Evolutionary conservation across 2,888 invertebrate genomes (phyloP).

Genomic region (Noctua comes): DNA sequence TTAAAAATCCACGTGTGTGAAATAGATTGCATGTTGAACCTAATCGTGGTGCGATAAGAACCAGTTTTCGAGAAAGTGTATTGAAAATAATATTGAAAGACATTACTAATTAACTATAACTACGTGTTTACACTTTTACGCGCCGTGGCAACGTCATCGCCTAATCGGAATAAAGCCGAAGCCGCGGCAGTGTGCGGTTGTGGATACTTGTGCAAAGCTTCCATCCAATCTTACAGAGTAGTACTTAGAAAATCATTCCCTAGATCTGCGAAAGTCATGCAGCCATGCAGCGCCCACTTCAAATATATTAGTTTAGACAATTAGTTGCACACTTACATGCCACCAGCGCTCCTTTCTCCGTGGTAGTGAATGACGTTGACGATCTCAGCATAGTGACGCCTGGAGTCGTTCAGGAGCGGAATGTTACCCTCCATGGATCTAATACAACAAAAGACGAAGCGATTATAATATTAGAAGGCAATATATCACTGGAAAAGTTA

Average conservation of each 20-base stretch:
- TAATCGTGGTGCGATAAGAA: no score
- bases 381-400: constrained; percentile 21
- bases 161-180: no score
- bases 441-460: not conserved
- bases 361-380: not conserved
- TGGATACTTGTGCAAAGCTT: not conserved
- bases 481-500: not conserved
- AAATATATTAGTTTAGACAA: not conserved
- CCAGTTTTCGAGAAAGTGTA: no score
- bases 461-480: no score
- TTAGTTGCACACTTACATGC: not conserved
- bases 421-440: constrained; percentile 24
- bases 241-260: not conserved
- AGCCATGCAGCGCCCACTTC: not conserved
- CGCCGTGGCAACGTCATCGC: not conserved
- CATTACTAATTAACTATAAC: not conserved
- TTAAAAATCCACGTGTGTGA: no score
- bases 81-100: constrained; percentile 1
- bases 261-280: not conserved
- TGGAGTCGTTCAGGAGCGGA: constrained; percentile 20
- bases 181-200: not conserved
- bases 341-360: fast-evolving
- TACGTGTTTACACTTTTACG: not conserved
- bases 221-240: not conserved
- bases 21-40: no score